These are phyloP conservation scores for Trichogramma dendrolimi DNA, from an alignment of 2,888 invertebrate species.

Conservation along the genomic window DNA sequence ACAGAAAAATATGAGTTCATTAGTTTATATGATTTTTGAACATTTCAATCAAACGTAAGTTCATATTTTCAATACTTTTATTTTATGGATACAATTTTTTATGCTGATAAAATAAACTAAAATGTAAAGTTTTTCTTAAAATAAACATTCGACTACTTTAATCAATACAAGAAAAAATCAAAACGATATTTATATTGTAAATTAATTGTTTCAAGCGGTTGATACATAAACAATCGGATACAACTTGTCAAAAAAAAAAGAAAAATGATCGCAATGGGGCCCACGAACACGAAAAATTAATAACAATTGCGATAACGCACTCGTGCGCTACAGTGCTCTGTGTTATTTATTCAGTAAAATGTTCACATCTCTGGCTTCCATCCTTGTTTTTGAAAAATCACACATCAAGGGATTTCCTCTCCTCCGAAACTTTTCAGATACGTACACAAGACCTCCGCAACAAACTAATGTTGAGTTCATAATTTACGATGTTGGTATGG, in stretches of 20 bases:
- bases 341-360: slow-evolving; percentile 4
- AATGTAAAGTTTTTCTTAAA: background rate
- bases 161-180: background rate
- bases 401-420: slow-evolving; percentile 25
- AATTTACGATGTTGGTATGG: slow-evolving; percentile 39
- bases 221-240: slow-evolving; percentile 12
- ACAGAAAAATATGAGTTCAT: slow-evolving; percentile 15
- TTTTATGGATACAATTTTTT: background rate
- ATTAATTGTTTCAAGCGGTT: too few species aligned
- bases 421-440: slow-evolving; percentile 24
- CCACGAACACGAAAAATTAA: slow-evolving; percentile 17
- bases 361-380: slow-evolving; percentile 1
- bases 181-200: background rate
- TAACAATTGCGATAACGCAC: slow-evolving; percentile 5
- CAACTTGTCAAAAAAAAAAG: background rate
- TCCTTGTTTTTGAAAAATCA: slow-evolving; percentile 12
- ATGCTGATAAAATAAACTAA: background rate
- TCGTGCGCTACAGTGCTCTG: background rate
- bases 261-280: background rate
- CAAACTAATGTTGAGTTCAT: slow-evolving; percentile 8
- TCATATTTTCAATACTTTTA: background rate
- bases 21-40: slow-evolving; percentile 12
- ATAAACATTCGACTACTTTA: background rate
- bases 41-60: background rate
- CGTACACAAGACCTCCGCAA: too few species aligned